Evolutionary conservation across 2,797 vertebrate species (phyloP), one percentile per base, ranked within the genome.

Genomic region (Eptatretus atami): DNA sequence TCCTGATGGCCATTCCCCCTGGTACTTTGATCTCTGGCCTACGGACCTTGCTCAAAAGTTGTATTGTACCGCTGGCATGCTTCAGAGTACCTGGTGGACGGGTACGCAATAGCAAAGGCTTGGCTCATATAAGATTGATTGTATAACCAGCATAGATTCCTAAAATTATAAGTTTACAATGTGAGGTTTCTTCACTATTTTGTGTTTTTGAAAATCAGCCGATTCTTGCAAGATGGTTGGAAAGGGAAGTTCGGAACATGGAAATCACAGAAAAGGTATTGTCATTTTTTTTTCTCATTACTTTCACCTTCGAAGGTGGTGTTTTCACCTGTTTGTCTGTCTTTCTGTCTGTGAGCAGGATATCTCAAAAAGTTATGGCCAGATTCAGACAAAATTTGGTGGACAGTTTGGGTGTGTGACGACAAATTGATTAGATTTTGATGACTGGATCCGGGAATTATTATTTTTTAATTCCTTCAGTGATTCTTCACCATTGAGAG

Each of bases 181-280:
- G 1, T 10, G 53, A 3, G 3, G 9, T 63, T 53, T 53, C 3
- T 67, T 53, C 69, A 10, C 9, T 12, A n/a, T 69, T 0, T 31
- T 2, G 70, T 15, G 69, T 9, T 69, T 67, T 44, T 44, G 31
- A 44, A 44, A 44, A 44, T 25, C 70, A 98, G 88, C 83, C 74
- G 77, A 77, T 77, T 67, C 69, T 96, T 68, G 82, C 84, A 10
- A 81, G 78, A 67, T 96, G 90, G 88, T 73, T 95, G 52, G 88
- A 95, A 66, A 80, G 83, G 69, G 75, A 78, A 64, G 79, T 81
- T 25, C 78, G 88, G 70, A 83, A 84, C 69, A 76, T 98, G 67
- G 90, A 98, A 72, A 69, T 98, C 68, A 96, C 78, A 14, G 86
- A 93, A 70, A 96, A 93, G 82, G 92, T 93, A 76, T 74, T 10